Conservation (phyloP, 2,797 vertebrate genomes). For the Coranthus polyacanthus region DNA sequence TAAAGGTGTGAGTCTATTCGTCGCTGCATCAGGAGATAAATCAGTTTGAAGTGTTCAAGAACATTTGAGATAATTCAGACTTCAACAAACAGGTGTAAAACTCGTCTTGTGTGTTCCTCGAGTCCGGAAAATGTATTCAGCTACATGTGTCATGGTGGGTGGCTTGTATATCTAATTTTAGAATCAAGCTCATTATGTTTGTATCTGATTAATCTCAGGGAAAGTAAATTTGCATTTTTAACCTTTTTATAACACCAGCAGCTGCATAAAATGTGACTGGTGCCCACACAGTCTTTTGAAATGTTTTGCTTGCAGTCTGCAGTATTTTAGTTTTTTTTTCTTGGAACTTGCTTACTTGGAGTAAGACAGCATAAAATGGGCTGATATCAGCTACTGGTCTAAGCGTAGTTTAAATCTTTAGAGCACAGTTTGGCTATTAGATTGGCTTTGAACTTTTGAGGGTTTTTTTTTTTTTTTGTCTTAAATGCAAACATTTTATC, state of each 20-base stretch:
- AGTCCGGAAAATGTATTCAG: constrained; percentile 9
- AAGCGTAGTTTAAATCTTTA: constrained; percentile 39
- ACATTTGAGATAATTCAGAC: constrained; percentile 4
- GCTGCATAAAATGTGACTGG: constrained; percentile 2
- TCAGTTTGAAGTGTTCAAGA: no score
- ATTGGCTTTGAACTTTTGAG: constrained; percentile 38
- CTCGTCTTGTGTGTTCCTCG: not conserved
- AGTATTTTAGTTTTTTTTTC: constrained; percentile 4
- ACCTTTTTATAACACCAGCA: constrained; percentile 21
- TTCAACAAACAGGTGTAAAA: constrained; percentile 14
- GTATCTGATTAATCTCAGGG: constrained; percentile 19
- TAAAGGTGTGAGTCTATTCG: no score
- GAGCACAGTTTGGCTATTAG: constrained; percentile 19
- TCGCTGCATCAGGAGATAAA: no score
- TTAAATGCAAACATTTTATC: constrained; percentile 37
- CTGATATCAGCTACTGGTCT: constrained; percentile 13
- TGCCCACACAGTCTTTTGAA: constrained; percentile 16
- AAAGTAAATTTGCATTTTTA: constrained; percentile 33
- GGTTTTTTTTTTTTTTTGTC: constrained; percentile 1
- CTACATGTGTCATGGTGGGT: not conserved
- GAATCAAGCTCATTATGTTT: constrained; percentile 13
- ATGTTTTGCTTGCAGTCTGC: constrained; percentile 2
- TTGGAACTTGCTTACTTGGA: not conserved
- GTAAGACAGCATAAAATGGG: constrained; percentile 20
- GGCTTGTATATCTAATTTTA: constrained; percentile 18